phyloP scores from a whole-genome alignment of 1,140 invertebrate genomes.

The Brachionus plicatilis region DNA sequence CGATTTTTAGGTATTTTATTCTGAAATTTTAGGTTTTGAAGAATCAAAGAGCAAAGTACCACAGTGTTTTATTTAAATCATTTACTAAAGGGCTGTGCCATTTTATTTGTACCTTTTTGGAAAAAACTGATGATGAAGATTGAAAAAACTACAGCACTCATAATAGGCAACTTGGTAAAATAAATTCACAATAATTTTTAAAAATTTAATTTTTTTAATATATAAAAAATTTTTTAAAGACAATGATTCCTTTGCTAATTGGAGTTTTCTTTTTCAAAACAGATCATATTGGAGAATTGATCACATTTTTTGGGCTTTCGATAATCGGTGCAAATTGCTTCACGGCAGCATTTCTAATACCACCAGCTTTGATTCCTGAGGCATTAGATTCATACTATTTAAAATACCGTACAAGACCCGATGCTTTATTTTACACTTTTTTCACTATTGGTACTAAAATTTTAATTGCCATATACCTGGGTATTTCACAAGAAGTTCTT shows the following conservation, averaged over 20 bases:
- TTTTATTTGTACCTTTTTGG: conserved; percentile 13
- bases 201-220: neutral
- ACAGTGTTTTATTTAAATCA: neutral
- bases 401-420: conserved; percentile 6
- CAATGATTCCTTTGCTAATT: conserved; percentile 20
- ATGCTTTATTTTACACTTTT: conserved; percentile 37
- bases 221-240: neutral
- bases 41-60: neutral
- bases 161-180: conserved; percentile 19
- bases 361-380: conserved; percentile 18
- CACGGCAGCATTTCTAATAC: conserved; percentile 5
- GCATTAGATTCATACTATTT: conserved; percentile 15
- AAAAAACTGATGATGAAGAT: neutral
- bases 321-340: conserved; percentile 7
- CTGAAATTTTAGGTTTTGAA: neutral
- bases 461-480: conserved; percentile 28
- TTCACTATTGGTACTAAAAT: conserved; percentile 21
- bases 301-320: neutral
- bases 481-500: conserved; percentile 25
- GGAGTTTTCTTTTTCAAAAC: conserved; percentile 30
- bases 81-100: conserved; percentile 7
- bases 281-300: neutral
- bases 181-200: too few species aligned
- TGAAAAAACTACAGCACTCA: neutral
- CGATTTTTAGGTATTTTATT: neutral